Conservation (phyloP, 1,140 invertebrate species). For the Drosophila ambigua region DNA sequence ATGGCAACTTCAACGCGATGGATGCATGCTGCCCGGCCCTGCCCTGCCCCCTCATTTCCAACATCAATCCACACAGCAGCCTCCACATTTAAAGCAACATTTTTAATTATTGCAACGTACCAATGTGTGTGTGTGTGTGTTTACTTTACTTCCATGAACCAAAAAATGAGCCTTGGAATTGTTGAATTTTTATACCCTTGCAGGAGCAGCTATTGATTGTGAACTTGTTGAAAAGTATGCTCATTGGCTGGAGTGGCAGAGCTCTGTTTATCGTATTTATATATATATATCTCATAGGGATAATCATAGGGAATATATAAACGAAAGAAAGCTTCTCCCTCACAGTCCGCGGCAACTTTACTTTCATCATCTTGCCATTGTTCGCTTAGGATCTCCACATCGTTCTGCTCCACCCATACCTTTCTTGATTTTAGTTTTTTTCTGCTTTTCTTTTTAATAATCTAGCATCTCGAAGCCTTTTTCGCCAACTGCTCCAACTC, state of each 20-base stretch:
- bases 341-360: conserved; percentile 4
- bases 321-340: not conserved
- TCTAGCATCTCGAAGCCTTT: conserved; percentile 43
- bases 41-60: not conserved
- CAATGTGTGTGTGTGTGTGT: not conserved
- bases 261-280: no score
- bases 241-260: no score
- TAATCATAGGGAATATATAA: no score
- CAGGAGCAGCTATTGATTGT: no score
- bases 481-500: conserved; percentile 42
- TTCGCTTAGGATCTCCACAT: not conserved
- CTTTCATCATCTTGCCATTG: not conserved
- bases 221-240: no score
- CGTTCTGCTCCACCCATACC: not conserved
- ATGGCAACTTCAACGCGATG: conserved; percentile 55
- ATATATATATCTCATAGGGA: no score
- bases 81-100: conserved; percentile 36
- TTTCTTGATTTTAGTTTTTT: not conserved
- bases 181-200: no score
- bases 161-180: no score
- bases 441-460: conserved; percentile 32
- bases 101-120: conserved; percentile 50
- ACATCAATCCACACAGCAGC: conserved; percentile 6
- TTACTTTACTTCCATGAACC: no score
- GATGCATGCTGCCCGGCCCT: conserved; percentile 5